Evolutionary conservation across 2,113 vertebrate genomes (phyloP), one percentile per base, ranked within the genome.

Genomic region (Desmodus rotundus): DNA sequence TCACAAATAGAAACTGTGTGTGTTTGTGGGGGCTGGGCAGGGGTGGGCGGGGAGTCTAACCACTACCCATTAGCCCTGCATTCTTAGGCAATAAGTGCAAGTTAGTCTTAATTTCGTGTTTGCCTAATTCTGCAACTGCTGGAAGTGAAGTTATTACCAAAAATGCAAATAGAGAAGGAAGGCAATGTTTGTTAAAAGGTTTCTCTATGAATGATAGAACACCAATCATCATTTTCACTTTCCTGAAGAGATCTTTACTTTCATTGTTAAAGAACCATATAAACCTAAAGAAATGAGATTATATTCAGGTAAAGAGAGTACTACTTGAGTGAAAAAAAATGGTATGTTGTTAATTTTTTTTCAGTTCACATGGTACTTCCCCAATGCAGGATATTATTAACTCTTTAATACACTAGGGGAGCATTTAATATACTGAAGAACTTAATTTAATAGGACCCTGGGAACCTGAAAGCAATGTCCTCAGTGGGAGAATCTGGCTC

Each of bases 401-500:
- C 93, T 89, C 84, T 96, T 97, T 87, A 38, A 94, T 93, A 84
- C 73, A 50, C 80, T 38, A 65, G 22, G 41, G 80, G 61, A 63
- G 1, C 13, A 88, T 73, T 94, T 96, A 92, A 61, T 82, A 36
- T 65, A 92, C 81, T 81, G 47, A 90, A 93, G 65, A 94, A 73
- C 41, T 93, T 78, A 94, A 94, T 89, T 87, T 92, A 73, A 95
- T 85, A 90, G 70, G 76, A 93, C 87, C 16, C 45, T 50, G 45
- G 84, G 84, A 97, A 43, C 65, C 43, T 93, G 52, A 81, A 73
- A 77, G 38, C 45, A 85, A 68, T 36, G 63, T 74, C 73, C 70
- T 81, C 93, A 41, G 52, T 92, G 80, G 92, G 89, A 95, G 45
- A 96, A 93, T 88, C 33, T 92, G 45, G 5, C 47, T 97, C 92